These are phyloP conservation scores for Scaptomyza pallida DNA, from an alignment of 1,140 invertebrate species.

Conservation along the genomic window DNA sequence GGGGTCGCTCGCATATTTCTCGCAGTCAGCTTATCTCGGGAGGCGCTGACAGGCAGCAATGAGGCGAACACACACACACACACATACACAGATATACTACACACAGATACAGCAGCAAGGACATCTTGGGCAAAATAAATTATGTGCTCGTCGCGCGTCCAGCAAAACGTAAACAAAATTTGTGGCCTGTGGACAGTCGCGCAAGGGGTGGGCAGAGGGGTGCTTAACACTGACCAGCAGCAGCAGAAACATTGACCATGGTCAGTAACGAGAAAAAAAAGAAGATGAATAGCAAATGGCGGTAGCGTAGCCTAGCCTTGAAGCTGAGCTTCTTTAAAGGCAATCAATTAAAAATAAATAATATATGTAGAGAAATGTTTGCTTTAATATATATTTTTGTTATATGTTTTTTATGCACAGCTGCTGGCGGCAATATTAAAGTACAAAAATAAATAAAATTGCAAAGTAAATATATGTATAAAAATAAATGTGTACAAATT, in stretches of 20 bases:
- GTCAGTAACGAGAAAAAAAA: slow-evolving; percentile 39
- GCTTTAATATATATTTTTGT: slow-evolving; percentile 12
- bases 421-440: slow-evolving; percentile 63
- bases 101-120: slow-evolving; percentile 44
- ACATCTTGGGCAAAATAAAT: slow-evolving; percentile 76
- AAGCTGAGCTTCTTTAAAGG: not conserved
- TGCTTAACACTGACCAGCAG: slow-evolving; percentile 20
- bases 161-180: slow-evolving; percentile 78
- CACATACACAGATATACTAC: slow-evolving; percentile 5
- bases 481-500: slow-evolving; percentile 49
- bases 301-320: slow-evolving; percentile 9
- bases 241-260: slow-evolving; percentile 59
- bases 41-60: slow-evolving; percentile 75
- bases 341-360: slow-evolving; percentile 20
- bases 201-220: not conserved
- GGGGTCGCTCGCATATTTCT: slow-evolving; percentile 63
- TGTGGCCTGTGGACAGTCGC: slow-evolving; percentile 14
- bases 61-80: slow-evolving; percentile 37
- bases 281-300: not conserved
- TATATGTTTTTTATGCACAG: slow-evolving; percentile 43
- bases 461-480: slow-evolving; percentile 39
- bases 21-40: slow-evolving; percentile 73
- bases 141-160: slow-evolving; percentile 72
- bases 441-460: slow-evolving; percentile 64
- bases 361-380: not conserved